Percentiles rank a stretch among this genome's conserved stretches.
Conservation (phyloP, 2,888 invertebrate genomes). For the Sthenelais limicola region DNA sequence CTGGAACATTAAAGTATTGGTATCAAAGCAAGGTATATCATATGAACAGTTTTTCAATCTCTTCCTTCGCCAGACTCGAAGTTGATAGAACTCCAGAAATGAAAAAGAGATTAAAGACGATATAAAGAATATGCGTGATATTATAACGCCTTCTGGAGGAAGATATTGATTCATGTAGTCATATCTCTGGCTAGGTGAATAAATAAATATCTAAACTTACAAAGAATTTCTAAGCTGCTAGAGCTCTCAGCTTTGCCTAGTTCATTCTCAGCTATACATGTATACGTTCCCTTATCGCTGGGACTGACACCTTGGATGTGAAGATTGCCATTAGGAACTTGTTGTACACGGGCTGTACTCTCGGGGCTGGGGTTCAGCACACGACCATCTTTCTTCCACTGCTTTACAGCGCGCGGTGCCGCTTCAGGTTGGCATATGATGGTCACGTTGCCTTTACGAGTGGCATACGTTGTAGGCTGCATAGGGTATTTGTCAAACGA, state of each 20-base stretch:
- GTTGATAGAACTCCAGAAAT: conserved; percentile 1
- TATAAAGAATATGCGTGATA: too few species aligned
- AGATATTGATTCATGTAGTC: too few species aligned
- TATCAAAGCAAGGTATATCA: too few species aligned
- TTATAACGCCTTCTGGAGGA: too few species aligned
- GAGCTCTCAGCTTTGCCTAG: conserved; percentile 57
- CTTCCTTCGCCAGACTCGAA: too few species aligned
- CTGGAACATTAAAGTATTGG: conserved; percentile 41
- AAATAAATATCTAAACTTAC: too few species aligned
- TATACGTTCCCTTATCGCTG: conserved; percentile 89
- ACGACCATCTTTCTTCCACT: conserved; percentile 54
- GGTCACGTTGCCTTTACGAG: conserved; percentile 91
- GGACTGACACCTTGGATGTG: conserved; percentile 81
- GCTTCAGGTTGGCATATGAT: conserved; percentile 94
- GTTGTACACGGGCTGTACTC: conserved; percentile 36
- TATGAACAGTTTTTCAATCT: too few species aligned
- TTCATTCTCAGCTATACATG: conserved; percentile 78
- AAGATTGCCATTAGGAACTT: conserved; percentile 75
- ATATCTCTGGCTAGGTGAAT: too few species aligned
- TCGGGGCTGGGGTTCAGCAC: conserved; percentile 42
- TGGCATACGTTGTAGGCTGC: conserved; percentile 91
- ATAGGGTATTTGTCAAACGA: conserved; percentile 91
- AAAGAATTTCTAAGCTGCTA: conserved; percentile 57
- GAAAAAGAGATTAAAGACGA: too few species aligned
- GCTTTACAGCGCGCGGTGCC: conserved; percentile 78